A percentile compares a stretch with the other conserved stretches of the same genome.
Evolutionary conservation across 2,113 vertebrate species (phyloP).

Genomic region (Gorilla gorilla): DNA sequence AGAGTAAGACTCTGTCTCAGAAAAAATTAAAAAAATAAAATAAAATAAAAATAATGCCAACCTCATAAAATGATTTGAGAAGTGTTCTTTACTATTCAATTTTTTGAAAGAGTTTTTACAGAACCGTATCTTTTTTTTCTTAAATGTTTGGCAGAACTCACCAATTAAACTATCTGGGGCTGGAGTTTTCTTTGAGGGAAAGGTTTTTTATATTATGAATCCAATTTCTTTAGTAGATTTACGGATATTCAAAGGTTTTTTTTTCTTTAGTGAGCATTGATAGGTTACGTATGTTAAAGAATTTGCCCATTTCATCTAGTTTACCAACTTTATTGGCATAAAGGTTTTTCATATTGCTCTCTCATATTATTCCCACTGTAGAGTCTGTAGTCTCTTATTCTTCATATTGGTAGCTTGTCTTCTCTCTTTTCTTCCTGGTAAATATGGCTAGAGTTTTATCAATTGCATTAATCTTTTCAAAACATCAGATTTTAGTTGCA

Average conservation of each 20-base stretch:
- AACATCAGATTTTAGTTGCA: neutral
- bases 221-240: neutral
- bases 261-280: neutral
- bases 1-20: too few species aligned
- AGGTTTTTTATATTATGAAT: neutral
- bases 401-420: neutral
- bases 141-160: neutral
- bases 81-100: neutral
- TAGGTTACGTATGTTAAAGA: neutral
- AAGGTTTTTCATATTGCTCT: neutral
- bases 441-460: neutral
- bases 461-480: conserved; percentile 10
- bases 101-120: neutral
- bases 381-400: neutral
- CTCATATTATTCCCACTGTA: neutral
- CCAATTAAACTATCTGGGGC: neutral
- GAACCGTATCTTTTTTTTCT: neutral
- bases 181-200: conserved; percentile 15
- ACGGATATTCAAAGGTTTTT: neutral
- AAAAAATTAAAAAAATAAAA: too few species aligned
- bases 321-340: neutral
- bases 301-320: neutral
- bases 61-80: too few species aligned
- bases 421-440: neutral
- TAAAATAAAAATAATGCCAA: too few species aligned